Base-by-base conservation (phyloP, 2,797 vertebrate species). In the Sebastolobus altivelis region DNA sequence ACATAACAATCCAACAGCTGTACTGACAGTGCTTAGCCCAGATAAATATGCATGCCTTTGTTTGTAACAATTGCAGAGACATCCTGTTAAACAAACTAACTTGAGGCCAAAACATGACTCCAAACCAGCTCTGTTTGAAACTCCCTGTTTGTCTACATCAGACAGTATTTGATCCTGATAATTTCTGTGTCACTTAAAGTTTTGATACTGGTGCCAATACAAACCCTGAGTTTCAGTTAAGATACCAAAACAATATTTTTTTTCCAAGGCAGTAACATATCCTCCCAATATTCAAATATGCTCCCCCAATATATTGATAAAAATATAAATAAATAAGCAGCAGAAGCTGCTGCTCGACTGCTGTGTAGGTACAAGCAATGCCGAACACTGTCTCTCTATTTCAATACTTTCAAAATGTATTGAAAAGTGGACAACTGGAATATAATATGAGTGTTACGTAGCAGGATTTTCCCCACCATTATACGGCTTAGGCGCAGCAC, bases 81-180 rank as follows among this genome's bases (percentile, higher is more conserved):
- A 62, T 72, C 67, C 59, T 66, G 49, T 58, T 65, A 18, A 61
- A 52, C 20, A 84, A 77, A 69, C 49, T 27, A 52, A 29, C 54
- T 63, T 65, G 7, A 78, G 38, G 65, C n/a, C 33, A 75, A 55
- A 37, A 38, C 29, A 46, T 22, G 46, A 18, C 16, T 69, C 46
- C 35, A 25, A 54, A 38, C 55, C 33, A 60, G 25, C 2, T 14
- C 33, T 37, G 46, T 61, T 60, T 54, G 8, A 61, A 54, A 25
- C 43, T 4, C 12, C n/a, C 8, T 61, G 40, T 29, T 46, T 55
- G 49, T n/a, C 7, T 46, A 12, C 18, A 12, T 9, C 46, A 60
- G 33, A 58, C 14, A 71, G 54, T 29, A 52, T 37, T 33, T 31
- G 5, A 18, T 8, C 38, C 31, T n/a, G 29, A 65, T 49, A 31